Evolutionary conservation across 1,140 invertebrate species (phyloP), one percentile per base, ranked within the genome.

Genomic region (Habropoda laboriosa): DNA sequence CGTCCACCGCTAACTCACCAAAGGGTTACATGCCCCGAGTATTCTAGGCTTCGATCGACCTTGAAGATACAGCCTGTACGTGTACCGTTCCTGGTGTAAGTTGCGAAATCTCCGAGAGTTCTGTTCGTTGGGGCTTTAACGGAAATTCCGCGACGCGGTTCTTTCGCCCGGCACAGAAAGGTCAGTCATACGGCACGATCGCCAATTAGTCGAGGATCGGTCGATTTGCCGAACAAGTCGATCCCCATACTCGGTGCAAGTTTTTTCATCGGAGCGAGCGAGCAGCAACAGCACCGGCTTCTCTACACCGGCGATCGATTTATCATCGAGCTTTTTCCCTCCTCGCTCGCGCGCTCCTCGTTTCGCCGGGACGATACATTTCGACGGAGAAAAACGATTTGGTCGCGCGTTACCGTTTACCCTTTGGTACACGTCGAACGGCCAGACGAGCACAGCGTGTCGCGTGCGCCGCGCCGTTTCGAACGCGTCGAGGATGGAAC

Each of bases 161-260:
- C 81, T 53, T 71, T 71, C 30, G 21, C 1, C n/a, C 55, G 6
- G 0, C 53, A 21, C 47, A 47, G 35, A 32, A 80, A 75, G 67
- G 32, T 85, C 49, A 30, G n/a, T 80, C 57, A 35, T 68, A 55
- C 70, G 42, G 40, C 42, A 75, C 57, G 45, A 64, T 67, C 47
- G 63, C 18, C 77, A 80, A 85, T 85, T 80, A 85, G 77, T 80
- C 82, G 80, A 6, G 27, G 49, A 68, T 68, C 27, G 42, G 24
- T 35, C 47, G 81, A 83, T 85, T 80, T 76, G 66, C 40, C 40
- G n/a, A 83, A 83, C 27, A 80, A 84, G 51, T 81, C 66, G 61
- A 73, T 75, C 64, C 27, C 30, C 49, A n/a, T 27, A 79, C 49
- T 21, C 21, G 70, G 55, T 63, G 66, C 72, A 77, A 85, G 67